Evolutionary conservation across 2,797 vertebrate genomes (phyloP).

Genomic region (Notamacropus eugenii): DNA sequence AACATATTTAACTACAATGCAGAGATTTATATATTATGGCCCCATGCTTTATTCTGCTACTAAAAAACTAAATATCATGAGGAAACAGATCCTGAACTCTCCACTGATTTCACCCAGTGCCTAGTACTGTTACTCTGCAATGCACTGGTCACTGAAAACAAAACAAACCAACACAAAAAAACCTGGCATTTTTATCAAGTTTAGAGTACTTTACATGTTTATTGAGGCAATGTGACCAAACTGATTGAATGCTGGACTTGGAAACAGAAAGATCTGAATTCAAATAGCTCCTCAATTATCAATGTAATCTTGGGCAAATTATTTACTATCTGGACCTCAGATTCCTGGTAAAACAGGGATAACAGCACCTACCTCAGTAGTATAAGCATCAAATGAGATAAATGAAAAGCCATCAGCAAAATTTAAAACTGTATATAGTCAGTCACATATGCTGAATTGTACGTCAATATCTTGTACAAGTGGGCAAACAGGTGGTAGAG

Average conservation of each 20-base stretch:
- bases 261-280: constrained; percentile 15
- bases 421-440: background rate
- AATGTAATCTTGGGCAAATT: background rate
- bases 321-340: background rate
- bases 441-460: background rate
- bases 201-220: background rate
- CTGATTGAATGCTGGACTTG: background rate
- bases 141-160: background rate
- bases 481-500: background rate
- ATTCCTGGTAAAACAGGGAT: constrained; percentile 2
- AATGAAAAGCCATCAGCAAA: background rate
- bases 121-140: background rate
- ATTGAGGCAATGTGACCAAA: background rate
- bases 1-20: background rate
- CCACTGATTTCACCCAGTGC: background rate
- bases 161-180: background rate
- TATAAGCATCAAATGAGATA: background rate
- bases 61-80: background rate
- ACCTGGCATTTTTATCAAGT: background rate
- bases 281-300: constrained; percentile 10
- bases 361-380: background rate
- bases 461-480: background rate
- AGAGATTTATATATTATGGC: background rate
- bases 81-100: background rate
- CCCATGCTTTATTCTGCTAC: background rate